Evolutionary conservation across 2,888 invertebrate species (phyloP).

Genomic region (Agrilus cyanescens): DNA sequence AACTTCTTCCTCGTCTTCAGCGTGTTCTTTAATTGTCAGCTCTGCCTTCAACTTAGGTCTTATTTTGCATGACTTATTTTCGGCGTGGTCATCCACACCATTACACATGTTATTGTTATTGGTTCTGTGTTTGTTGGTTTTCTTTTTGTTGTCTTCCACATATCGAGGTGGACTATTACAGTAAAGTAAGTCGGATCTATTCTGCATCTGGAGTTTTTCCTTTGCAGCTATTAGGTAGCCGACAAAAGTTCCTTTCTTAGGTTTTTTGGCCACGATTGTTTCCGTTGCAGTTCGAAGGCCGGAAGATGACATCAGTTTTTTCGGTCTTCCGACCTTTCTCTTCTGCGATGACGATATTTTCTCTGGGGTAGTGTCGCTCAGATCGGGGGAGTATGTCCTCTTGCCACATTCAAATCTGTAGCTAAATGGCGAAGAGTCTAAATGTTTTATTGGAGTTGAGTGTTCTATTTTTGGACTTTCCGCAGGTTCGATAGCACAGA

Average conservation of each 20-base stretch:
- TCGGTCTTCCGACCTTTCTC: constrained; percentile 71
- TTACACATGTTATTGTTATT: constrained; percentile 20
- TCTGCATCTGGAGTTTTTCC: constrained; percentile 43
- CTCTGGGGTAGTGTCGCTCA: constrained; percentile 22
- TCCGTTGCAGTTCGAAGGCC: constrained; percentile 53
- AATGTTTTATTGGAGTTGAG: constrained; percentile 6
- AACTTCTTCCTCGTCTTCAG: constrained; percentile 40
- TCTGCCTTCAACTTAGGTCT: constrained; percentile 64
- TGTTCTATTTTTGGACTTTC: constrained; percentile 16
- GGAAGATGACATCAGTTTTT: constrained; percentile 49
- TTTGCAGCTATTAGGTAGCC: constrained; percentile 54
- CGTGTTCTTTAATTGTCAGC: constrained; percentile 49
- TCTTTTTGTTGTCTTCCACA: constrained; percentile 26
- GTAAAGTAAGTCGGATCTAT: constrained; percentile 37
- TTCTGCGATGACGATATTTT: constrained; percentile 46
- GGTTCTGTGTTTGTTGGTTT: constrained; percentile 22
- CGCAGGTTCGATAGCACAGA: constrained; percentile 23
- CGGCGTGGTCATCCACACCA: constrained; percentile 1
- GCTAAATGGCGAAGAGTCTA: neutral
- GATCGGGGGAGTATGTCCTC: constrained; percentile 16
- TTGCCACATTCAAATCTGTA: constrained; percentile 5
- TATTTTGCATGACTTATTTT: constrained; percentile 43
- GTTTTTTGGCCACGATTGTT: constrained; percentile 73
- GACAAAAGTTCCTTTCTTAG: constrained; percentile 54
- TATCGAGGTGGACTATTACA: constrained; percentile 42